Evolutionary conservation across 1,140 invertebrate genomes (phyloP).

Genomic region (Grapholita molesta): DNA sequence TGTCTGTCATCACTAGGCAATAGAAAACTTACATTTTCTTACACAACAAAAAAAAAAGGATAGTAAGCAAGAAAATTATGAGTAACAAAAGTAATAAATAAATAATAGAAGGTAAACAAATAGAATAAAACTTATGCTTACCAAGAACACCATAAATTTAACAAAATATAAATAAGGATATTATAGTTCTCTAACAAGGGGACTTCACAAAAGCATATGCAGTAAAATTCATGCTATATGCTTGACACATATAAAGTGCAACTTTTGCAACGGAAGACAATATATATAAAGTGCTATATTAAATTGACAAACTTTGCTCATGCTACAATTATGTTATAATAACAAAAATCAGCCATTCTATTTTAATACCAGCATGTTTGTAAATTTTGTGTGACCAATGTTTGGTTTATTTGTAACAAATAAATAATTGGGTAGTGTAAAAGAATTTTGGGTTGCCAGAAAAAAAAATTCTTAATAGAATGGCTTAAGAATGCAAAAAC

Average conservation of each 20-base stretch:
- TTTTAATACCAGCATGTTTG: neutral
- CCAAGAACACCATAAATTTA: neutral
- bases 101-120: neutral
- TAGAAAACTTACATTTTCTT: no score
- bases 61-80: no score
- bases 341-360: conserved; percentile 1
- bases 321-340: neutral
- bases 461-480: neutral
- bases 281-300: neutral
- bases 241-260: no score
- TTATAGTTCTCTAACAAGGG: neutral
- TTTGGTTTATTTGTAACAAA: neutral
- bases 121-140: neutral
- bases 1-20: no score
- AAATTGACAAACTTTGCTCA: neutral
- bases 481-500: neutral
- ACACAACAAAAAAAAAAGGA: no score
- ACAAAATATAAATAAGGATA: neutral
- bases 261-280: no score
- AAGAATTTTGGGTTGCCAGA: neutral
- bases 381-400: neutral
- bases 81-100: neutral
- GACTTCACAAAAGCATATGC: conserved; percentile 5
- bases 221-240: neutral
- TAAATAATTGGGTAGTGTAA: neutral